A percentile compares a stretch with the other conserved stretches of the same genome.
phyloP scores from a whole-genome alignment of 2,888 invertebrate species.

The Abrostola triplasia region DNA sequence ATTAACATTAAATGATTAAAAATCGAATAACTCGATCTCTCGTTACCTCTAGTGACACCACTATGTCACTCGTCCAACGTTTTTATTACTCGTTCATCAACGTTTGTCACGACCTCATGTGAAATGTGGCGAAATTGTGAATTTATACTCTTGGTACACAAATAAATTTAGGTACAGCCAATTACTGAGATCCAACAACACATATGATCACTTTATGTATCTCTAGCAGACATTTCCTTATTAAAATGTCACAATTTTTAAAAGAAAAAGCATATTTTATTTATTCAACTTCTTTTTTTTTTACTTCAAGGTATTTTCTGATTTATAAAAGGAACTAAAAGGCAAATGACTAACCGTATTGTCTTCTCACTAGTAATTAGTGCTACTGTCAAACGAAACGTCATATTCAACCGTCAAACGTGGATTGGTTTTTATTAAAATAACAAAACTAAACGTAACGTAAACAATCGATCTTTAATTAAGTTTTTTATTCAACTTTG shows the following conservation, averaged over 20 bases:
- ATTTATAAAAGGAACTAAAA: conserved; percentile 5
- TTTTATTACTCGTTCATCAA: conserved; percentile 62
- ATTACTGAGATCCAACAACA: conserved; percentile 22
- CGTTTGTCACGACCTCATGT: conserved; percentile 64
- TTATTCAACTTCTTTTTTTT: conserved; percentile 30
- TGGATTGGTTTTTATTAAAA: too few species aligned
- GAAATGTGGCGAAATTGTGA: conserved; percentile 25
- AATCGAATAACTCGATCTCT: conserved; percentile 12
- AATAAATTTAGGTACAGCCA: conserved; percentile 23
- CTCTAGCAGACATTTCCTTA: conserved; percentile 28
- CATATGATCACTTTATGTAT: conserved; percentile 26
- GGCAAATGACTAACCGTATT: too few species aligned
- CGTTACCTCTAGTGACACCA: conserved; percentile 15
- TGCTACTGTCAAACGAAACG: too few species aligned
- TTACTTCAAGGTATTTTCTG: conserved; percentile 25
- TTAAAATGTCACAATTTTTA: conserved; percentile 29
- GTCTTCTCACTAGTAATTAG: too few species aligned
- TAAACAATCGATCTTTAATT: too few species aligned
- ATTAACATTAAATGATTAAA: neutral
- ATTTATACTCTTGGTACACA: conserved; percentile 18
- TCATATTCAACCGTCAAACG: too few species aligned
- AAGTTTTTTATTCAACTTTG: too few species aligned
- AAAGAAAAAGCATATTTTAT: conserved; percentile 18
- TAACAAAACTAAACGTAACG: too few species aligned
- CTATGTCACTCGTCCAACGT: conserved; percentile 28